These are phyloP conservation scores for Oophaga pumilio DNA, from an alignment of 2,113 vertebrate species.

Conservation along the genomic window DNA sequence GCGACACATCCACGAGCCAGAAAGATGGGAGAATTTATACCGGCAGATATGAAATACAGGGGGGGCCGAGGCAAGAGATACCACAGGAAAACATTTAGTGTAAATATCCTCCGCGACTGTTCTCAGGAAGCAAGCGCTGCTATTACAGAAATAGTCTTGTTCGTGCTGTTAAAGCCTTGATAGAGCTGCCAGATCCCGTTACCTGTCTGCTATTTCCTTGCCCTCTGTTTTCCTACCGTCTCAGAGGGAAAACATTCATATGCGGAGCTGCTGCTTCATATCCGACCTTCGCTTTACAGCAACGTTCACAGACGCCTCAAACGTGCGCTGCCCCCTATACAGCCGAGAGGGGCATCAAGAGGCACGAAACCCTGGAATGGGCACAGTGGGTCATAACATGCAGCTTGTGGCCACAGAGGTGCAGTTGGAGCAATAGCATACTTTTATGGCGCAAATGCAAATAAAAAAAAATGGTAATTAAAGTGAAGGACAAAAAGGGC, in stretches of 20 bases:
- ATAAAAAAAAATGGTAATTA: background rate
- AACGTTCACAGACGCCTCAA: constrained; percentile 60
- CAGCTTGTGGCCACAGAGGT: background rate
- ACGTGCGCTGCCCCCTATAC: constrained; percentile 63
- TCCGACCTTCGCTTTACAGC: constrained; percentile 55
- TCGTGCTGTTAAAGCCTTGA: constrained; percentile 30
- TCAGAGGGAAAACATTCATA: constrained; percentile 37
- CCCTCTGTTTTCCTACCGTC: constrained; percentile 41
- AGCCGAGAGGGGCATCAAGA: constrained; percentile 60
- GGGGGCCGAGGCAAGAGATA: constrained; percentile 19
- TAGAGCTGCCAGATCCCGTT: constrained; percentile 54
- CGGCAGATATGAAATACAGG: constrained; percentile 37
- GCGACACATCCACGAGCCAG: background rate
- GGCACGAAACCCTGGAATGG: background rate
- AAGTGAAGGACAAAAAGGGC: background rate
- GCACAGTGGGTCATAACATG: background rate
- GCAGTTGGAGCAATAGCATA: background rate
- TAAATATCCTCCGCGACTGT: constrained; percentile 47
- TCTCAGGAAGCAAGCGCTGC: constrained; percentile 49
- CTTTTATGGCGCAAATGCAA: background rate
- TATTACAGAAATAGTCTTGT: constrained; percentile 46
- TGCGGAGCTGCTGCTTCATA: constrained; percentile 35
- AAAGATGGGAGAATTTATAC: constrained; percentile 1
- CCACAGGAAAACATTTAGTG: constrained; percentile 49
- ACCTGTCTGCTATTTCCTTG: constrained; percentile 56